phyloP scores from a whole-genome alignment of 2,797 vertebrate species.

The Acanthiza pusilla region DNA sequence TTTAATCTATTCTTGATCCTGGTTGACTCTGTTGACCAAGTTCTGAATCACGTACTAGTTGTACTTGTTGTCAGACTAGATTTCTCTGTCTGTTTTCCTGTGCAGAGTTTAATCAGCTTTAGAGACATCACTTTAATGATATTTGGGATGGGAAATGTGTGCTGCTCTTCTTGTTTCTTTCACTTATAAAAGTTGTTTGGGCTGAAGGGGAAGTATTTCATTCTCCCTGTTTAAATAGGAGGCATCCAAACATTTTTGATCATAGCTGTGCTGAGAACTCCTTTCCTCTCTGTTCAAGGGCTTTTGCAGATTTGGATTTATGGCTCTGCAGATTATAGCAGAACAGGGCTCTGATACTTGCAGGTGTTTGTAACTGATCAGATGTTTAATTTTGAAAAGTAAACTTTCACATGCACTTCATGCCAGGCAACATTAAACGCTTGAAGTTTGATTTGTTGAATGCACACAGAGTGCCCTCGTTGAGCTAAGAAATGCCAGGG shows the following conservation, averaged over 20 bases:
- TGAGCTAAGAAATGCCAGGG: neutral
- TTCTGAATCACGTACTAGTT: neutral
- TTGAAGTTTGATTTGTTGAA: neutral
- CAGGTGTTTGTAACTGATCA: accelerated
- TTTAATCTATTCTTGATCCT: neutral
- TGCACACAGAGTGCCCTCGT: accelerated
- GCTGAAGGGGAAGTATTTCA: neutral
- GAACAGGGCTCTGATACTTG: neutral
- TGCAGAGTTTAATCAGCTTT: neutral
- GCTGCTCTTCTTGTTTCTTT: neutral
- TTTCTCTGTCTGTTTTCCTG: neutral
- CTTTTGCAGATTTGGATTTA: neutral
- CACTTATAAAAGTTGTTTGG: neutral
- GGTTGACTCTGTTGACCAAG: neutral
- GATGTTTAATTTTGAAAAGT: neutral
- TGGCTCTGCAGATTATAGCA: neutral
- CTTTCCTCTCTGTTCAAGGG: neutral
- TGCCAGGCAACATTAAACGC: accelerated
- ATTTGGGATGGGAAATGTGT: neutral
- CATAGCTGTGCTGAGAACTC: neutral
- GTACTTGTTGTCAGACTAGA: neutral
- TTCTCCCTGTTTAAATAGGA: neutral
- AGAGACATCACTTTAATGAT: neutral
- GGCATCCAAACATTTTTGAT: neutral
- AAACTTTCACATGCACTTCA: neutral